Conservation (phyloP, 2,797 vertebrate species). For the Simalia tracyae region DNA sequence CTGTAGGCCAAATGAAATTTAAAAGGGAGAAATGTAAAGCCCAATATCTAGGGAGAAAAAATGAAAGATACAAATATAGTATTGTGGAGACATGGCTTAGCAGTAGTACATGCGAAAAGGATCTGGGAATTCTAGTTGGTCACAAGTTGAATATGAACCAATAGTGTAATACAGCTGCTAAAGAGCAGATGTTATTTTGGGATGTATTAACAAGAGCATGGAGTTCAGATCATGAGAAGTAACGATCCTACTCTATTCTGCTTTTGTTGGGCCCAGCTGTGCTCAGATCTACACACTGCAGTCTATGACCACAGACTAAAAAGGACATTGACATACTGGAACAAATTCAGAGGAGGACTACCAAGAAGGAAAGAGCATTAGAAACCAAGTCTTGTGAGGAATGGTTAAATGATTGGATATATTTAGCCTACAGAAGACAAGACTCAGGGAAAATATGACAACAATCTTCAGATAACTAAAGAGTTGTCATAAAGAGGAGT, state of each 20-base stretch:
- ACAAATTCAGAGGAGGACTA: not conserved
- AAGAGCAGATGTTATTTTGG: not conserved
- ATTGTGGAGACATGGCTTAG: not conserved
- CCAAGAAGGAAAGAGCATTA: not conserved
- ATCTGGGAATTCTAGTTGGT: not conserved
- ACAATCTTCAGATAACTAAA: not conserved
- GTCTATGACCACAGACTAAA: not conserved
- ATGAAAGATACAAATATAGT: not conserved
- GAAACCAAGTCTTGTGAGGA: not conserved
- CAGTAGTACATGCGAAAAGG: not conserved
- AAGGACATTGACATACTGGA: not conserved
- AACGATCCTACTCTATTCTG: not conserved
- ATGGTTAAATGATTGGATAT: not conserved
- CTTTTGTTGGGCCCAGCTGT: not conserved
- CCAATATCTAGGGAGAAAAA: not conserved
- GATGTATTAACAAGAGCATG: not conserved
- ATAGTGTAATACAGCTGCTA: not conserved
- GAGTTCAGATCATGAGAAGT: not conserved
- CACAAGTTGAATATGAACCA: not conserved
- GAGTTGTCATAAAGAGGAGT: not conserved
- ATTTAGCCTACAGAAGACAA: not conserved
- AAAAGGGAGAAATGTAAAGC: not conserved
- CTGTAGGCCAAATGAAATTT: too few relatives aligned
- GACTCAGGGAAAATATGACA: not conserved
- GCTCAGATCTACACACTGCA: not conserved